These are phyloP conservation scores for Alosa sapidissima DNA, from an alignment of 2,797 vertebrate genomes.

Conservation along the genomic window DNA sequence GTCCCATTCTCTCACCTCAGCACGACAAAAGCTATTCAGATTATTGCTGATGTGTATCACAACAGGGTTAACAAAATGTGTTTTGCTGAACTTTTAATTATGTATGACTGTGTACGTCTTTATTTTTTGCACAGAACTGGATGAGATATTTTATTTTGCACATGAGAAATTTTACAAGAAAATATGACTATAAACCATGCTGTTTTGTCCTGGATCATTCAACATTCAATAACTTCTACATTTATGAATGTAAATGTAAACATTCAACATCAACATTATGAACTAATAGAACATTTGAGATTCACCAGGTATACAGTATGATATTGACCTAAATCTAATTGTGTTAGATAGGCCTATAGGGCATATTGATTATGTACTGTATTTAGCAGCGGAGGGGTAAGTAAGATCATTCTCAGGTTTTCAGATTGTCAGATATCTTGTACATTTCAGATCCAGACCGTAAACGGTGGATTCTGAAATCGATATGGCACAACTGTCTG, in stretches of 20 bases:
- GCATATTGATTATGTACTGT: not conserved
- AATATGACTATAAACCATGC: not conserved
- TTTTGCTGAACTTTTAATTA: not conserved
- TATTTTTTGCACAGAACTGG: not conserved
- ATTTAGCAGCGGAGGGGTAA: not conserved
- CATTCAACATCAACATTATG: no score
- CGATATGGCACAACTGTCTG: not conserved
- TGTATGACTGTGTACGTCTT: not conserved
- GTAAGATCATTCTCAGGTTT: not conserved
- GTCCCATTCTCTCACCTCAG: not conserved
- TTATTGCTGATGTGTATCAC: constrained; percentile 41
- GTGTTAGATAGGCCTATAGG: not conserved
- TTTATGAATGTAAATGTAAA: no score
- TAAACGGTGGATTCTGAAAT: not conserved
- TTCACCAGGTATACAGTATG: no score
- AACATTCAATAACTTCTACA: no score
- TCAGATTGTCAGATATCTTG: not conserved
- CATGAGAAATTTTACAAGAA: not conserved
- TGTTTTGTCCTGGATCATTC: no score
- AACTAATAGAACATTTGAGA: no score
- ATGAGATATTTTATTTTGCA: not conserved
- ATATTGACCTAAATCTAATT: no score
- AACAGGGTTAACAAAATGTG: not conserved
- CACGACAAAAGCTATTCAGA: constrained; percentile 28
- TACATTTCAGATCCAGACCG: not conserved